phyloP scores from a whole-genome alignment of 2,797 vertebrate species.

The Spondyliosoma cantharus region DNA sequence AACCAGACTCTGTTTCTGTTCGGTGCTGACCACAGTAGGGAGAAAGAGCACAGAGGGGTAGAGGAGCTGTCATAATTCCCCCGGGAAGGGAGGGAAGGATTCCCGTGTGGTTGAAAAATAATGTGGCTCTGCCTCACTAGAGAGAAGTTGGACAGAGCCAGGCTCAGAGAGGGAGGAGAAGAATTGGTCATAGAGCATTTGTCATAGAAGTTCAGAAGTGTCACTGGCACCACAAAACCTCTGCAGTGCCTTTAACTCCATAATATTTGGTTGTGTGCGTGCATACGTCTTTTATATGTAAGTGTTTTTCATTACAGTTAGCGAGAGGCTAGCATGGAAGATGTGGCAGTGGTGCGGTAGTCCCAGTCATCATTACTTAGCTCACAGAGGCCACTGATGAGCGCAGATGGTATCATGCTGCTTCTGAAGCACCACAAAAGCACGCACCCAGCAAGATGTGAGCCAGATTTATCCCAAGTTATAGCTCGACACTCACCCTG shows the following conservation, averaged over 20 bases:
- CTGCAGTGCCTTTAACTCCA: constrained; percentile 39
- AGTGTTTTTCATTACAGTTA: constrained; percentile 65
- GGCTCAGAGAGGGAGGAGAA: constrained; percentile 35
- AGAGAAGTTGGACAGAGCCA: constrained; percentile 45
- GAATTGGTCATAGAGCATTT: constrained; percentile 55
- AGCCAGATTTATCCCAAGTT: constrained; percentile 55
- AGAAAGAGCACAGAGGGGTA: constrained; percentile 40
- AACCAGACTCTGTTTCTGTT: constrained; percentile 65
- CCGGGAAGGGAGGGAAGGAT: constrained; percentile 46
- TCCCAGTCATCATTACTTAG: constrained; percentile 61
- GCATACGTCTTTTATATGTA: constrained; percentile 15
- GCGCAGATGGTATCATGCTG: constrained; percentile 65
- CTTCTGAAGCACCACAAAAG: constrained; percentile 46
- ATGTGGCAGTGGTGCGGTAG: constrained; percentile 58
- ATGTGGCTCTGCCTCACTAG: constrained; percentile 54
- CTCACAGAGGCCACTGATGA: constrained; percentile 50
- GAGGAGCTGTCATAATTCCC: constrained; percentile 64
- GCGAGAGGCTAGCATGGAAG: constrained; percentile 43
- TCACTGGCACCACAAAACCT: constrained; percentile 55
- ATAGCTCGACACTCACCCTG: constrained; percentile 13
- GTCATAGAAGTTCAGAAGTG: constrained; percentile 66
- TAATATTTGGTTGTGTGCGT: constrained; percentile 36
- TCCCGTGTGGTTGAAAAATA: constrained; percentile 72
- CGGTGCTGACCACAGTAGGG: constrained; percentile 61
- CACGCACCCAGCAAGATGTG: constrained; percentile 48